Evolutionary conservation across 2,888 invertebrate species (phyloP).

Genomic region (Gisinianus flammeolus): DNA sequence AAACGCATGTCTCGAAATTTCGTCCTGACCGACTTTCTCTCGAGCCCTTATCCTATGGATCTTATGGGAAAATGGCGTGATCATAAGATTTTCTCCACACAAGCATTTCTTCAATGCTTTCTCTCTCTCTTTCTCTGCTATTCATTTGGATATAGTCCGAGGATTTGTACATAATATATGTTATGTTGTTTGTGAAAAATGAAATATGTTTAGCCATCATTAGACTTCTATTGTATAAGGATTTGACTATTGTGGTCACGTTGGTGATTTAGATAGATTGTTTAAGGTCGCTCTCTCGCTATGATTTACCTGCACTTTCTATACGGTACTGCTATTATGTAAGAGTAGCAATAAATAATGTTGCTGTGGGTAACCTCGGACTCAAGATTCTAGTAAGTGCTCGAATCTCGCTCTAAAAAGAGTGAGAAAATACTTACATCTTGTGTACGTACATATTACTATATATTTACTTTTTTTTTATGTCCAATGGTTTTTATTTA

Average conservation of each 20-base stretch:
- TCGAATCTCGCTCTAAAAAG: no score
- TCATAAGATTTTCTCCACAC: not conserved
- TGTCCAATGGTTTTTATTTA: not conserved
- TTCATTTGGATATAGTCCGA: no score
- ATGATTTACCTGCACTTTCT: no score
- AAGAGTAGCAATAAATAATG: slow-evolving; percentile 10
- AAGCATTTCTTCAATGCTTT: not conserved
- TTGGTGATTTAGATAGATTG: slow-evolving; percentile 1
- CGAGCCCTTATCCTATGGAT: slow-evolving; percentile 11
- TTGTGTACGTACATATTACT: not conserved
- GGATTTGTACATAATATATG: no score
- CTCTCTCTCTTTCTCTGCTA: not conserved
- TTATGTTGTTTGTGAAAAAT: not conserved
- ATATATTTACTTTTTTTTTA: not conserved
- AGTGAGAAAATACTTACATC: not conserved
- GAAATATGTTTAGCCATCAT: not conserved
- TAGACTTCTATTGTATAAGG: not conserved
- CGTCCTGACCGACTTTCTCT: slow-evolving; percentile 31
- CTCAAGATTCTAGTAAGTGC: not conserved
- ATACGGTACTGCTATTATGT: not conserved
- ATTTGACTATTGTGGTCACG: not conserved
- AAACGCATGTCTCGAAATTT: slow-evolving; percentile 39
- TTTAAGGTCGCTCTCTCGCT: slow-evolving; percentile 3
- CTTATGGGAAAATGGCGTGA: slow-evolving; percentile 38
- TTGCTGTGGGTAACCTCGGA: slow-evolving; percentile 7